Percentiles rank a stretch among this genome's conserved stretches.
These are phyloP conservation scores for Thaumetopoea pityocampa DNA, from an alignment of 1,140 invertebrate species.

Conservation along the genomic window DNA sequence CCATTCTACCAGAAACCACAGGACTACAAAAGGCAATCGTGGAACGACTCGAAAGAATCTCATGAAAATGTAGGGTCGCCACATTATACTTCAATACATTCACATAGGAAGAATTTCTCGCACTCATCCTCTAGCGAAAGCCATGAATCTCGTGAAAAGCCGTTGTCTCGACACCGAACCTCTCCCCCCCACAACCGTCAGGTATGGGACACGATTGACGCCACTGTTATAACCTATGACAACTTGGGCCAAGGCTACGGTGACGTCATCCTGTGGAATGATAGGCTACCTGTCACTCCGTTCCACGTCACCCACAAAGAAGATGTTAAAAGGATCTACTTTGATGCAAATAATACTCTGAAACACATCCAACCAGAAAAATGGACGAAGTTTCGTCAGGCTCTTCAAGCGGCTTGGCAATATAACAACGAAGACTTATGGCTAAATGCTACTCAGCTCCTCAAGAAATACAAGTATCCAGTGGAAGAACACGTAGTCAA, in stretches of 20 bases:
- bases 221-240: slow-evolving; percentile 24
- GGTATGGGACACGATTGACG: background rate
- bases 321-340: slow-evolving; percentile 44
- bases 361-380: slow-evolving; percentile 41
- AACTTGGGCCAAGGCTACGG: slow-evolving; percentile 22
- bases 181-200: slow-evolving; percentile 21
- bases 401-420: slow-evolving; percentile 22
- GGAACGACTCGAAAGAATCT: background rate
- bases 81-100: too few relatives aligned
- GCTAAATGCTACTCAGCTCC: slow-evolving; percentile 45
- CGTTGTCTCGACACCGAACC: slow-evolving; percentile 17
- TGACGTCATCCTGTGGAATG: slow-evolving; percentile 35
- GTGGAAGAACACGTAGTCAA: slow-evolving; percentile 76
- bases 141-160: slow-evolving; percentile 26
- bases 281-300: slow-evolving; percentile 31
- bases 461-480: slow-evolving; percentile 73
- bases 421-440: slow-evolving; percentile 30
- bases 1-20: background rate
- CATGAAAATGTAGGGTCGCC: too few relatives aligned
- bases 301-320: slow-evolving; percentile 27
- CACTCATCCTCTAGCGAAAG: slow-evolving; percentile 6
- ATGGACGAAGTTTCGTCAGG: slow-evolving; percentile 38
- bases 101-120: background rate
- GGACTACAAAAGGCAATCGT: background rate
- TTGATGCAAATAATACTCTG: slow-evolving; percentile 43